Conservation (phyloP, 2,797 vertebrate genomes). For the Poecilia picta region DNA sequence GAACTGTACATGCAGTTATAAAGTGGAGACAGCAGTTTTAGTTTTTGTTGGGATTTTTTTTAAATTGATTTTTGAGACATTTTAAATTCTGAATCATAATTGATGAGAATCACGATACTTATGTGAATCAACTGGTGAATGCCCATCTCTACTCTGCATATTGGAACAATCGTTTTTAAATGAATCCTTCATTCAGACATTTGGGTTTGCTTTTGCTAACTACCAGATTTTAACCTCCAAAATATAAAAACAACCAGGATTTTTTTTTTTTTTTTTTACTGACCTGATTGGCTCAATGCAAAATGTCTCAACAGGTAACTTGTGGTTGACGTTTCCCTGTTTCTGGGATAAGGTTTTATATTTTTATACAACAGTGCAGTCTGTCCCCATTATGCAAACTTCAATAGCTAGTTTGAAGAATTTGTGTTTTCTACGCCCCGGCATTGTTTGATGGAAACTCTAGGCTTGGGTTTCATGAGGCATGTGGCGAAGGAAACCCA, state of each 20-base stretch:
- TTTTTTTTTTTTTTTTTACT: neutral
- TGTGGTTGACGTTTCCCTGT: neutral
- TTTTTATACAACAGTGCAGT: neutral
- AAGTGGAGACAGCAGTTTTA: too few species aligned
- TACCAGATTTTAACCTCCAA: neutral
- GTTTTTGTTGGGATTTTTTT: too few species aligned
- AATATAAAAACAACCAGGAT: neutral
- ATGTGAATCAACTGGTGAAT: neutral
- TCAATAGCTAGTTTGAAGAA: neutral
- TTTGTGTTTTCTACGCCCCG: neutral
- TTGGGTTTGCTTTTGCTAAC: neutral
- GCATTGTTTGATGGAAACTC: constrained; percentile 62
- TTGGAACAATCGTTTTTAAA: neutral
- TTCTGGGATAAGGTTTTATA: neutral
- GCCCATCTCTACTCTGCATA: neutral
- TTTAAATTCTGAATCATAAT: neutral
- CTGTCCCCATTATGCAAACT: neutral
- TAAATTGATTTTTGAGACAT: neutral
- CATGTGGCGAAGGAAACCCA: constrained; percentile 65
- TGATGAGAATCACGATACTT: neutral
- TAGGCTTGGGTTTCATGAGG: constrained; percentile 61
- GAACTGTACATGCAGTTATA: too few species aligned
- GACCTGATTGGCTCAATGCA: neutral
- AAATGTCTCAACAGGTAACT: neutral
- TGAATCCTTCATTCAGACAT: neutral